A percentile compares a stretch with the other conserved stretches of the same genome.
Evolutionary conservation across 2,888 invertebrate species (phyloP).

Genomic region (Nowickia ferox): DNA sequence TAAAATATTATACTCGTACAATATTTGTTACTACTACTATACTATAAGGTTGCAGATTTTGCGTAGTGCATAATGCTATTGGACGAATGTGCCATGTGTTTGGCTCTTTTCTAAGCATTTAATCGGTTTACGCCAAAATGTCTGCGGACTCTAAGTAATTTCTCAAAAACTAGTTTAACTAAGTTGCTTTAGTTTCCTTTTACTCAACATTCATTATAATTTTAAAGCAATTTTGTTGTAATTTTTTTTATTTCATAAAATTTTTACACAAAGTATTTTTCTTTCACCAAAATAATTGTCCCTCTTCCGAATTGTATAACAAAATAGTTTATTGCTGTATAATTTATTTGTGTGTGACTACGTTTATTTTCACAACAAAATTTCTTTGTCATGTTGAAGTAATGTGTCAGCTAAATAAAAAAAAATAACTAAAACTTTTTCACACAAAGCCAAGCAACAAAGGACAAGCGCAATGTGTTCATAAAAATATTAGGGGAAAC

Average conservation of each 20-base stretch:
- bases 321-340: background rate
- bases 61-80: no score
- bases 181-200: background rate
- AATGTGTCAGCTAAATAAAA: background rate
- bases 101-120: no score
- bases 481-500: constrained; percentile 35
- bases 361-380: background rate
- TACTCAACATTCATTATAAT: background rate
- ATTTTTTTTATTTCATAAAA: background rate
- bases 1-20: no score
- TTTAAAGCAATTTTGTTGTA: background rate
- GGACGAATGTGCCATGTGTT: no score
- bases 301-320: background rate
- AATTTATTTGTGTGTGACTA: background rate
- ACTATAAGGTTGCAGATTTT: no score
- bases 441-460: background rate
- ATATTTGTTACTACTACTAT: no score
- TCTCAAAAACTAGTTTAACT: background rate
- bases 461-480: constrained; percentile 4
- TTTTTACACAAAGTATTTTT: background rate
- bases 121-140: no score
- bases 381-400: constrained; percentile 21
- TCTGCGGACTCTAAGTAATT: background rate
- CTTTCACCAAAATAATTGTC: background rate
- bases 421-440: background rate